Percentiles rank a stretch among this genome's conserved stretches.
These are phyloP conservation scores for Characodon lateralis DNA, from an alignment of 2,797 vertebrate species.

Conservation along the genomic window DNA sequence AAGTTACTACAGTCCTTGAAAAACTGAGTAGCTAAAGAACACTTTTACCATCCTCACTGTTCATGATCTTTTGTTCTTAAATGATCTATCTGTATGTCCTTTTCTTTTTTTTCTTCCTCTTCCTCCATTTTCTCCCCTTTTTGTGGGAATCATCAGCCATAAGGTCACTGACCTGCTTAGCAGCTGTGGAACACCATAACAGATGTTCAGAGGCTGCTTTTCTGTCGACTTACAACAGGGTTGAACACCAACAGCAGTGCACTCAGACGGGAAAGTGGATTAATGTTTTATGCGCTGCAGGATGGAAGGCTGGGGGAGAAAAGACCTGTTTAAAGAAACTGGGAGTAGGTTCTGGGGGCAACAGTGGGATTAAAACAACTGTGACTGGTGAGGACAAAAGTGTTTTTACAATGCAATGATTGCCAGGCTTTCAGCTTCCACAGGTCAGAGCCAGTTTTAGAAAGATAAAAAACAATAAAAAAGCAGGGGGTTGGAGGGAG, in stretches of 20 bases:
- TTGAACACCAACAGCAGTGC: conserved; percentile 42
- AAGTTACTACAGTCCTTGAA: neutral
- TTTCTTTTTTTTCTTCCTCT: conserved; percentile 3
- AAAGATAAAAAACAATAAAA: neutral
- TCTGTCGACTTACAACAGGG: conserved; percentile 8
- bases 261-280: conserved; percentile 52
- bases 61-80: neutral
- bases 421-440: neutral
- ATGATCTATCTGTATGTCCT: conserved; percentile 24
- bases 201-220: neutral
- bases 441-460: neutral
- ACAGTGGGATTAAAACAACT: conserved; percentile 38
- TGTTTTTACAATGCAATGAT: conserved; percentile 13
- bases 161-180: conserved; percentile 70
- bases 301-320: conserved; percentile 35
- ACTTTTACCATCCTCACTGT: neutral
- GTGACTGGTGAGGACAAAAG: neutral
- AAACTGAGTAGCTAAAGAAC: neutral
- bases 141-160: conserved; percentile 48
- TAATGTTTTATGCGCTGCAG: conserved; percentile 31
- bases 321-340: conserved; percentile 44
- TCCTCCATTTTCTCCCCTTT: conserved; percentile 22
- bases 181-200: conserved; percentile 58
- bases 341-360: conserved; percentile 4
- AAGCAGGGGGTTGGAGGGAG: neutral